Conservation (phyloP, 2,888 invertebrate species). For the Pseudeuparius sepicola region DNA sequence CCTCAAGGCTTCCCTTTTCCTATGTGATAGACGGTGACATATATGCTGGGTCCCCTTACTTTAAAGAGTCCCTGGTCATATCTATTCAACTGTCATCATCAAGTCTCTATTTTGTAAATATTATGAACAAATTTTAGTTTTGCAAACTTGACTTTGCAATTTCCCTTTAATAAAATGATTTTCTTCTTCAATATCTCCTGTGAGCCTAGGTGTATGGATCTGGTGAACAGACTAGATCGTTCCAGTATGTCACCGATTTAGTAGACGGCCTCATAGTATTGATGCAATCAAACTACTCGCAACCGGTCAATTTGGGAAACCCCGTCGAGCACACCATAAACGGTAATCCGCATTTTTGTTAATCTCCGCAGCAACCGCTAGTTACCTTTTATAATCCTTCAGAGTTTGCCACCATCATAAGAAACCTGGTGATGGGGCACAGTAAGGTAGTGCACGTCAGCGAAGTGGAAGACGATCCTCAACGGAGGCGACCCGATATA, state of each 20-base stretch:
- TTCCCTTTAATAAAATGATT: no score
- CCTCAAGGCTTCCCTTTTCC: no score
- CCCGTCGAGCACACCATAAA: conserved; percentile 95
- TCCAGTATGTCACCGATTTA: conserved; percentile 95
- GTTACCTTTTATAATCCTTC: conserved; percentile 33
- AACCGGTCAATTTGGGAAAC: conserved; percentile 94
- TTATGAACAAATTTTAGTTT: no score
- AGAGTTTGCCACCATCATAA: conserved; percentile 83
- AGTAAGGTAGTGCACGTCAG: conserved; percentile 75
- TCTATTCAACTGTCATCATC: no score
- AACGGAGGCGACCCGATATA: conserved; percentile 89
- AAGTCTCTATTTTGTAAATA: no score
- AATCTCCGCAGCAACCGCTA: no score
- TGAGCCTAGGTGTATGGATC: conserved; percentile 78
- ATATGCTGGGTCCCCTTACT: no score
- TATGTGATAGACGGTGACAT: no score
- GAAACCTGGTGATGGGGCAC: conserved; percentile 72
- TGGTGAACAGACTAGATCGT: conserved; percentile 88
- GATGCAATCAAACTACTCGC: conserved; percentile 89
- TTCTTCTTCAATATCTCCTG: no score
- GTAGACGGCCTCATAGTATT: conserved; percentile 87
- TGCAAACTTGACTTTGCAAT: no score
- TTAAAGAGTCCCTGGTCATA: no score
- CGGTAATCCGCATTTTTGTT: conserved; percentile 52
- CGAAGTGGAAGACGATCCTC: conserved; percentile 94